A percentile compares a stretch with the other conserved stretches of the same genome.
These are phyloP conservation scores for Saimiri boliviensis DNA, from an alignment of 2,113 vertebrate genomes.

Conservation along the genomic window DNA sequence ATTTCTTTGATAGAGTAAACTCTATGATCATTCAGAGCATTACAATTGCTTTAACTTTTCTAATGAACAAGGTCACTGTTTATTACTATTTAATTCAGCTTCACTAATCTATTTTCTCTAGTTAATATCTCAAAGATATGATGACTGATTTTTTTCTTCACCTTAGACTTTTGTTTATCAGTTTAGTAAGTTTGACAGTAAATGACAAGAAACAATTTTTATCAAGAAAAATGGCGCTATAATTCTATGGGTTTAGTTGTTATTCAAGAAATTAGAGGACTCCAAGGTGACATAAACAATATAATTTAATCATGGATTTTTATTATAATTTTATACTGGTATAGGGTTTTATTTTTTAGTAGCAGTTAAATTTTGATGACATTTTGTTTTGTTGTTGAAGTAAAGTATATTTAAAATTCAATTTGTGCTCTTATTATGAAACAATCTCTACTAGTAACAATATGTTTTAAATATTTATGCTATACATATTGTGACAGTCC, in stretches of 20 bases:
- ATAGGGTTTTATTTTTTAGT: slow-evolving; percentile 72
- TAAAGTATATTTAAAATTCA: slow-evolving; percentile 22
- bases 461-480: not conserved
- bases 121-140: not conserved
- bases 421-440: not conserved
- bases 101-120: fast-evolving
- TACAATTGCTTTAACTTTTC: not conserved
- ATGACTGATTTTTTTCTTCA: not conserved
- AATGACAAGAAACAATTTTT: slow-evolving; percentile 57
- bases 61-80: not conserved
- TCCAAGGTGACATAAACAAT: slow-evolving; percentile 73
- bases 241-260: slow-evolving; percentile 77
- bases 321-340: slow-evolving; percentile 72
- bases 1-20: not conserved
- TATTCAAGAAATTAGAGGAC: slow-evolving; percentile 79
- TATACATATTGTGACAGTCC: not conserved
- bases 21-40: not conserved
- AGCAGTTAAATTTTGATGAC: slow-evolving; percentile 72
- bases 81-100: not conserved
- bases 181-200: not conserved
- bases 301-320: slow-evolving; percentile 63
- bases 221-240: slow-evolving; percentile 75
- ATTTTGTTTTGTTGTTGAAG: slow-evolving; percentile 42
- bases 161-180: slow-evolving; percentile 20
- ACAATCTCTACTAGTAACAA: not conserved